Evolutionary conservation across 2,888 invertebrate species (phyloP), one percentile per base, ranked within the genome.

Genomic region (Heliconius aoede): DNA sequence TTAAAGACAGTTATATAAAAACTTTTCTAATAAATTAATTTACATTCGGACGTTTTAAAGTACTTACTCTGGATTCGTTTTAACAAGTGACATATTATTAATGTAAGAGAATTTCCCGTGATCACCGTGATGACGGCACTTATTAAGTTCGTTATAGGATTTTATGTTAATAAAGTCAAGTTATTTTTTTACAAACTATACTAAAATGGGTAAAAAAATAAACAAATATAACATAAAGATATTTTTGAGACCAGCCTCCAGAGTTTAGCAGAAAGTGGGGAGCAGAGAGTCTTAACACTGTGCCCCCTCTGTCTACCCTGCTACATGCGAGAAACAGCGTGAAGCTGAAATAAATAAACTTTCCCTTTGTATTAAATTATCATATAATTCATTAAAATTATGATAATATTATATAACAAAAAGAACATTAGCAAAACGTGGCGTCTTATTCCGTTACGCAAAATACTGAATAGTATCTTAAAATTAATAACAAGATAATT

Each of bases 11-110:
- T 46, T 46, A 46, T 46, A 46, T 46, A 46, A 46, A 46, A 5
- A 5, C 4, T 46, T 40, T 40, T 0, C 40, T 4, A 18, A 18
- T 18, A 46, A 46, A 46, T 18, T 46, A 5, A 18, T 18, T 46
- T 46, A 46, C 40, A 46, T 36, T 36, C 24, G 62, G 60, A 28
- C 67, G 51, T 68, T 74, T 60, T 60, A 60, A 67, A 40, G 61
- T 62, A 61, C 30, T 75, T 3, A 36, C 11, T 11, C 60, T n/a
- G 3, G 9, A 36, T 60, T 51, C 24, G 3, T 71, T 71, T 58
- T 55, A 74, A 26, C 51, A 68, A 74, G 67, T 77, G 72, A 72
- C 74, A 77, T 51, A n/a, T 64, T 62, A 75, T 71, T 71, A 71
- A 62, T 18, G 24, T 36, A 9, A 64, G n/a, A 58, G 21, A 46